Evolutionary conservation across 2,113 vertebrate species (phyloP), one percentile per base, ranked within the genome.

Genomic region (Mobula birostris): DNA sequence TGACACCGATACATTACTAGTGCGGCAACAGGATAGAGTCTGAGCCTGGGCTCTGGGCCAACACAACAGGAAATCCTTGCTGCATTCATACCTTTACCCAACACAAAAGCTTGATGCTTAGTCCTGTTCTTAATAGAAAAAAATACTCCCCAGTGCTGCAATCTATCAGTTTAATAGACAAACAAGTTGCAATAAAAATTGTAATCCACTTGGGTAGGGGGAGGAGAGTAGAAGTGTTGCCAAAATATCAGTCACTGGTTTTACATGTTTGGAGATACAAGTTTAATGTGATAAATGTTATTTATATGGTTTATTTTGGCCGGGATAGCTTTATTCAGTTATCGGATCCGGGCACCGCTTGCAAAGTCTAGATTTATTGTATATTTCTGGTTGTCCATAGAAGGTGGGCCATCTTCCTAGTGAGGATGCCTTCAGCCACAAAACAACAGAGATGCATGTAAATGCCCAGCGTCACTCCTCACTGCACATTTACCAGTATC

Each of bases 161-260:
- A 66, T 90, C 61, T 17, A 68, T 90, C 61, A 66, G 85, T 68
- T 90, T 90, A 90, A 90, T 66, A 90, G 85, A n/a, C 85, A 90
- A 90, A 90, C 61, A 90, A 66, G 29, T 32, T 68, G 85, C 85
- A 90, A 90, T 90, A 68, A 32, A 87, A 66, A 90, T 66, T 90
- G 61, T 68, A 90, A 90, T 19, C 29, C 85, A 90, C n/a, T 32
- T 90, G 85, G 61, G 61, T 66, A 63, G 66, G 66, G 29, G 61
- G 61, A 15, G 63, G 85, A 19, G 85, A 68, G 66, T 15, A 79
- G 85, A 66, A 90, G 85, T 90, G 83, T 87, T 87, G 61, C 83
- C 24, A 63, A 87, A 87, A 87, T 27, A 90, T 90, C 66, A 90
- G 61, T 68, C 66, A 90, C 61, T 90, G 61, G 14, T 90, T 36